These are phyloP conservation scores for Drosophila quinaria DNA, from an alignment of 2,888 invertebrate genomes.

Conservation along the genomic window DNA sequence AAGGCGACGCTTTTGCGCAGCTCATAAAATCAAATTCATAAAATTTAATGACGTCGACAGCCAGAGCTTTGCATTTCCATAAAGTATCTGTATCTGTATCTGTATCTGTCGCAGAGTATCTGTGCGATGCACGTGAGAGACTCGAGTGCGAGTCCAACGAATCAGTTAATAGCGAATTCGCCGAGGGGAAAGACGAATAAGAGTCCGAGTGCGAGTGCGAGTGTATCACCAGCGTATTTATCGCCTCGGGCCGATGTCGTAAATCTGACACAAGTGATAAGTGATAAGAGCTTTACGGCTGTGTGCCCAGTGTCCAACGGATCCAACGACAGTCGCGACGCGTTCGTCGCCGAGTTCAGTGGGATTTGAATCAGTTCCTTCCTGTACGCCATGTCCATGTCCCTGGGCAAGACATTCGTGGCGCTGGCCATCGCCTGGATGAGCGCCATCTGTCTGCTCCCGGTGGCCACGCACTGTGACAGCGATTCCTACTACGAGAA, in stretches of 20 bases:
- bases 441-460: constrained; percentile 72
- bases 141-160: constrained; percentile 3
- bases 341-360: constrained; percentile 47
- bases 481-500: constrained; percentile 83
- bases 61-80: constrained; percentile 21
- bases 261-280: constrained; percentile 34
- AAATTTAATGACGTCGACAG: constrained; percentile 60
- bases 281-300: constrained; percentile 7
- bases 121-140: constrained; percentile 27
- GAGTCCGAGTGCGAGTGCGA: too few species aligned
- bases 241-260: constrained; percentile 46
- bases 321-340: constrained; percentile 50
- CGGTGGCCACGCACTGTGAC: constrained; percentile 75
- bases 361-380: neutral
- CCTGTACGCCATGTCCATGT: constrained; percentile 10
- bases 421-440: constrained; percentile 65
- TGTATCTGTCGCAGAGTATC: constrained; percentile 9
- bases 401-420: constrained; percentile 45
- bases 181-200: neutral
- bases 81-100: constrained; percentile 16
- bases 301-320: neutral
- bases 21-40: constrained; percentile 72
- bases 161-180: constrained; percentile 33
- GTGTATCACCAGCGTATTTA: constrained; percentile 26
- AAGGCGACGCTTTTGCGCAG: constrained; percentile 71